Evolutionary conservation across 2,888 invertebrate species (phyloP).

Genomic region (Shargacucullia verbasci): DNA sequence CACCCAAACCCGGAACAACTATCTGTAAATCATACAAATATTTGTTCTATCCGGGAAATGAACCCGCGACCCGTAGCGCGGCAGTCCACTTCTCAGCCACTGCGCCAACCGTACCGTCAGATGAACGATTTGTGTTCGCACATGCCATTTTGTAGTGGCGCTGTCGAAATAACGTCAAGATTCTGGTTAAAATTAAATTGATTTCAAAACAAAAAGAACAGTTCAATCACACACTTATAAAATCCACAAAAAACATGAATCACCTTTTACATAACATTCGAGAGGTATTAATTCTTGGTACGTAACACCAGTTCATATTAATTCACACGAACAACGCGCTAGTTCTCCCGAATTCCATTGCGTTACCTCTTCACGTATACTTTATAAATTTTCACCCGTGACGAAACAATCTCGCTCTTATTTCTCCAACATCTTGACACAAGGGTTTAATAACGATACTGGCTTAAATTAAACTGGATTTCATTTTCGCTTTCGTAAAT

Average conservation of each 20-base stretch:
- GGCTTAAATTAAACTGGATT: constrained; percentile 52
- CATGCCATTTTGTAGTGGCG: no score
- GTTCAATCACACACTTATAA: not conserved
- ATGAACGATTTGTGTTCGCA: no score
- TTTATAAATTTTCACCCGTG: constrained; percentile 60
- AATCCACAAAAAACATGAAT: constrained; percentile 39
- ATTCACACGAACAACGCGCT: constrained; percentile 56
- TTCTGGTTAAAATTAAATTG: no score
- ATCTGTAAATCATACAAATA: no score
- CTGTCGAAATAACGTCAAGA: no score
- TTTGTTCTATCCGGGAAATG: no score
- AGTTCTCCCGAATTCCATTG: constrained; percentile 63
- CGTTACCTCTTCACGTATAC: constrained; percentile 66
- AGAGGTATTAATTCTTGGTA: constrained; percentile 16
- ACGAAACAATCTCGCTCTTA: constrained; percentile 51
- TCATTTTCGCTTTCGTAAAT: constrained; percentile 27
- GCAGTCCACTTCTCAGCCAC: no score
- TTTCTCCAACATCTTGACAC: constrained; percentile 44
- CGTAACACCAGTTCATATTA: constrained; percentile 38
- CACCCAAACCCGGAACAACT: no score
- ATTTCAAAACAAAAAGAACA: no score
- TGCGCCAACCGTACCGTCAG: no score
- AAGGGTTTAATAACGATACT: constrained; percentile 50
- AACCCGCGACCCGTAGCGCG: no score
- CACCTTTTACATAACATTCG: constrained; percentile 30